Conservation (phyloP, 1,140 invertebrate genomes). For the Xylocopa sonorina region DNA sequence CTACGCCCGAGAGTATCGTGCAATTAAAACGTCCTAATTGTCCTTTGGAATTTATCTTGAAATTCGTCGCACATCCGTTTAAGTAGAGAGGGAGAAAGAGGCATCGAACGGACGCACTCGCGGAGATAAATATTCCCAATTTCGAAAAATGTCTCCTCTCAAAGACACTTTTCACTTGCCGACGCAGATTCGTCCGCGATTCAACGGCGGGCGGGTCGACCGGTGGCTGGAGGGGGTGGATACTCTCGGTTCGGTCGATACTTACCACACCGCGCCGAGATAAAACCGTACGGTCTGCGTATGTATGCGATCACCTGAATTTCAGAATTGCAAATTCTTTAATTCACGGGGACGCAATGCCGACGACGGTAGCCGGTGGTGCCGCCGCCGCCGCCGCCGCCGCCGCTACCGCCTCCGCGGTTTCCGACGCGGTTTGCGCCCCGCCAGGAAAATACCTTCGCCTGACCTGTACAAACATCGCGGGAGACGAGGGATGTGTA, state of each 20-base stretch:
- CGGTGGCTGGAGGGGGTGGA: too few species aligned
- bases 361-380: slow-evolving; percentile 43
- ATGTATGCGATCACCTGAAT: slow-evolving; percentile 74
- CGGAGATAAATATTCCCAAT: not conserved
- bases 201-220: not conserved
- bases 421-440: slow-evolving; percentile 44
- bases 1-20: slow-evolving; percentile 64
- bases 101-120: not conserved
- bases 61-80: slow-evolving; percentile 57
- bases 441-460: slow-evolving; percentile 79
- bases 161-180: too few species aligned
- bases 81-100: too few species aligned
- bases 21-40: slow-evolving; percentile 76
- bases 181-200: too few species aligned
- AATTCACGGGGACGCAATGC: slow-evolving; percentile 76
- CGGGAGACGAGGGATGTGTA: slow-evolving; percentile 79
- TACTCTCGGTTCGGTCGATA: slow-evolving; percentile 65
- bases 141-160: too few species aligned
- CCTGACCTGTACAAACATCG: slow-evolving; percentile 82
- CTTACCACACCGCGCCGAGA: slow-evolving; percentile 42
- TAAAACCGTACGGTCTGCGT: slow-evolving; percentile 62
- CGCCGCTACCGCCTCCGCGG: too few species aligned
- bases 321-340: slow-evolving; percentile 83
- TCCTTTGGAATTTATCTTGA: slow-evolving; percentile 72
- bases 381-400: too few species aligned